A percentile compares a stretch with the other conserved stretches of the same genome.
Evolutionary conservation across 1,140 invertebrate species (phyloP).

Genomic region (Pseudobourletiella spinata): DNA sequence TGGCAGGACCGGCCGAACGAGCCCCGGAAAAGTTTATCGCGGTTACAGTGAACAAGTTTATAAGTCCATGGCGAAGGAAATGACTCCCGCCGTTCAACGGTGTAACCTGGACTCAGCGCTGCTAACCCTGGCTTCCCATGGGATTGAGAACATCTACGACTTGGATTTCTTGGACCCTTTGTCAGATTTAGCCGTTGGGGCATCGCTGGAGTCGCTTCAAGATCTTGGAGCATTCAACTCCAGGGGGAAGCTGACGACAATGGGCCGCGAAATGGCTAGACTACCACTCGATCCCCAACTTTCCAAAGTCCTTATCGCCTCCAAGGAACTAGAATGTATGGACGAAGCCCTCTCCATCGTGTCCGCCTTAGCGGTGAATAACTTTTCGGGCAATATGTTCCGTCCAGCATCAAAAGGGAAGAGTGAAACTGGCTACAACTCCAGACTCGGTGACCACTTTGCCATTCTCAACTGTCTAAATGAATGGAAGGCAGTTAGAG

Average conservation of each 20-base stretch:
- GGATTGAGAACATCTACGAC: constrained; percentile 66
- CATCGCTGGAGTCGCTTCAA: constrained; percentile 65
- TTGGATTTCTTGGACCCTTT: constrained; percentile 69
- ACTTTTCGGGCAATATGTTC: background rate
- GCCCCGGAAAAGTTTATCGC: constrained; percentile 66
- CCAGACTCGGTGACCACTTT: background rate
- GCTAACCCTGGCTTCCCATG: constrained; percentile 74
- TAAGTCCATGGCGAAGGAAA: constrained; percentile 54
- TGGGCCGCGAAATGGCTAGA: constrained; percentile 78
- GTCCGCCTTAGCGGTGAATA: constrained; percentile 42
- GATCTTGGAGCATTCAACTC: constrained; percentile 70
- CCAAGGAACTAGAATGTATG: constrained; percentile 64
- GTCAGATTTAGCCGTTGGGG: constrained; percentile 66
- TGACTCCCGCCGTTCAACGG: constrained; percentile 73
- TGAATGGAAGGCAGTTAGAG: background rate
- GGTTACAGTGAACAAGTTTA: constrained; percentile 44
- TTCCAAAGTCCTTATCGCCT: constrained; percentile 1
- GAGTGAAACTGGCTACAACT: background rate
- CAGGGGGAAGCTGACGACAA: constrained; percentile 72
- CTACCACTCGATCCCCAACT: constrained; percentile 77
- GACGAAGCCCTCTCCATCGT: constrained; percentile 91
- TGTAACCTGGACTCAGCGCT: constrained; percentile 76
- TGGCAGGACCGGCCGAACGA: constrained; percentile 78
- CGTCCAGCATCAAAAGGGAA: background rate
- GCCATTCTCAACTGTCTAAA: too few relatives aligned